Evolutionary conservation across 37 sponge, comb jelly and placozoan genomes (phyloP).

Genomic region (Oscarella lobularis): DNA sequence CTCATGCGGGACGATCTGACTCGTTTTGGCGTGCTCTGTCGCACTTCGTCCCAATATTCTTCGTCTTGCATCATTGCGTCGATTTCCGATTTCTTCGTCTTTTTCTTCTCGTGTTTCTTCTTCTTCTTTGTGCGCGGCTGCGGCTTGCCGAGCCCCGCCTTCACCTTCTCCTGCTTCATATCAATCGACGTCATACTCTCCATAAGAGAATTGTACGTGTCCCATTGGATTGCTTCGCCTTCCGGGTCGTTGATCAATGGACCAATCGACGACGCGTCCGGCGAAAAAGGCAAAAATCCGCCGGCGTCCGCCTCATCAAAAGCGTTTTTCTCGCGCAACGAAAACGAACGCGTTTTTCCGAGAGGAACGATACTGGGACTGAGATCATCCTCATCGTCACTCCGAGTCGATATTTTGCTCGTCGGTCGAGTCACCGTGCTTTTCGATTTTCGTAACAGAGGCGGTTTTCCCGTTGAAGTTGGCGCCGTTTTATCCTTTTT

Average conservation of each 20-base stretch:
- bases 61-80: not conserved
- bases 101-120: not conserved
- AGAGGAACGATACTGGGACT: not conserved
- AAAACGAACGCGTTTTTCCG: not conserved
- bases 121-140: not conserved
- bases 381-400: not conserved
- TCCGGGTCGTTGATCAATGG: not conserved
- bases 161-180: no score
- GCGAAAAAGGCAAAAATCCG: no score
- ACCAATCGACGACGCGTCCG: no score
- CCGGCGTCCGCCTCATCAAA: not conserved
- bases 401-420: not conserved
- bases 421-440: not conserved
- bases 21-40: not conserved
- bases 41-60: not conserved
- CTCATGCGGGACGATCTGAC: not conserved
- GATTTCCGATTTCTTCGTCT: not conserved
- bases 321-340: not conserved
- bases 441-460: no score
- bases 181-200: no score
- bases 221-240: not conserved
- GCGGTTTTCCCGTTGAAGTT: no score
- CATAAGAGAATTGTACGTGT: conserved; percentile 3
- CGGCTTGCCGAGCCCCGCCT: no score
- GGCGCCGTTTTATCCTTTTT: no score